Conservation (phyloP, 2,888 invertebrate genomes). For the Mesoligia furuncula region DNA sequence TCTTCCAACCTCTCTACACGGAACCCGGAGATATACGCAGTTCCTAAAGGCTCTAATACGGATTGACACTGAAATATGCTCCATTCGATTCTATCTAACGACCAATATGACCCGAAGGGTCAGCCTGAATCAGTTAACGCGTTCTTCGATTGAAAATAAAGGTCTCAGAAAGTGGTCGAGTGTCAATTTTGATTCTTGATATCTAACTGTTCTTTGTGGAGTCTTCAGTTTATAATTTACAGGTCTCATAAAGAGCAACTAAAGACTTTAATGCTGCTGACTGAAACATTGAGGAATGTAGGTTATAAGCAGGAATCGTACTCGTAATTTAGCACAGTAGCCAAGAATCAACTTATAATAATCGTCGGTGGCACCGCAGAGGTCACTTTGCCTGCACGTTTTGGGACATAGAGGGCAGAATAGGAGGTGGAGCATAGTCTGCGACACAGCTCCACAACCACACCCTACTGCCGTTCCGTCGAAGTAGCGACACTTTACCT, state of each 20-base stretch:
- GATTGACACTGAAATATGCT: constrained; percentile 59
- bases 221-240: not conserved
- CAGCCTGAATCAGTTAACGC: constrained; percentile 31
- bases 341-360: not conserved
- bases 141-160: constrained; percentile 47
- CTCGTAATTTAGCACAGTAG: not conserved
- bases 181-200: constrained; percentile 41
- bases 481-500: no score
- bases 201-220: constrained; percentile 5
- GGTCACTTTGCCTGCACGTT: no score
- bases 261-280: not conserved
- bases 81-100: constrained; percentile 56
- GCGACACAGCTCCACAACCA: no score
- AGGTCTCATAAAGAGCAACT: not conserved
- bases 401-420: no score
- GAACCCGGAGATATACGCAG: constrained; percentile 17
- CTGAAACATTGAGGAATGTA: not conserved
- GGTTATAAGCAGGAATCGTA: not conserved
- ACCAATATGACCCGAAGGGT: constrained; percentile 54
- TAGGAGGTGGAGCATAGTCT: no score
- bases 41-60: constrained; percentile 47
- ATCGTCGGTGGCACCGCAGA: not conserved
- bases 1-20: not conserved
- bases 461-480: no score
- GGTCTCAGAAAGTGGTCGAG: constrained; percentile 22